Percentiles rank a stretch among this genome's conserved stretches.
These are phyloP conservation scores for Orchestes rusci DNA, from an alignment of 2,888 invertebrate species.

Conservation along the genomic window DNA sequence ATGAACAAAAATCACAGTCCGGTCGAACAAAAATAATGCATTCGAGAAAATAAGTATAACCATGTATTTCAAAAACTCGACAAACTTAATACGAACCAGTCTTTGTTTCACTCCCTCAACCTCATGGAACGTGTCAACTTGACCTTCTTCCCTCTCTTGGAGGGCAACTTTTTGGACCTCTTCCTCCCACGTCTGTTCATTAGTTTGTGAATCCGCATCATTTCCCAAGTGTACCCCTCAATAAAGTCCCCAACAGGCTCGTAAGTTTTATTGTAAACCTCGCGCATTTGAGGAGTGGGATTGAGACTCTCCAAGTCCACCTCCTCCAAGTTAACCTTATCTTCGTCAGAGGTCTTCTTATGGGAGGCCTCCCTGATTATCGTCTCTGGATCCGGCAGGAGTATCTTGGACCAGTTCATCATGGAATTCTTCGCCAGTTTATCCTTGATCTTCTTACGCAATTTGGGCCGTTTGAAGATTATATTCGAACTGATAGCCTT, in stretches of 20 bases:
- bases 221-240: conserved; percentile 50
- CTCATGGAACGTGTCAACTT: not conserved
- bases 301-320: conserved; percentile 48
- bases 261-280: conserved; percentile 48
- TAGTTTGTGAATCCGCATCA: conserved; percentile 48
- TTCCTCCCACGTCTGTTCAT: conserved; percentile 49
- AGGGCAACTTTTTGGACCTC: too few relatives aligned
- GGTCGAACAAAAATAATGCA: too few relatives aligned
- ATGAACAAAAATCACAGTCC: too few relatives aligned
- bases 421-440: conserved; percentile 42
- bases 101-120: not conserved
- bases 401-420: conserved; percentile 61
- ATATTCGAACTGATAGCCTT: conserved; percentile 20
- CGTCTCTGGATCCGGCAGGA: conserved; percentile 58
- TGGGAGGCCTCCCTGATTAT: conserved; percentile 48
- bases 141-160: conserved; percentile 5
- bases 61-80: too few relatives aligned
- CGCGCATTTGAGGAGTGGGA: conserved; percentile 67
- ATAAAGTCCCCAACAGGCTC: conserved; percentile 28
- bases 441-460: conserved; percentile 45
- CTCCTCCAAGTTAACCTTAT: conserved; percentile 39
- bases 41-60: too few relatives aligned
- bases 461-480: conserved; percentile 37
- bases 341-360: conserved; percentile 44
- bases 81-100: too few relatives aligned